A percentile compares a stretch with the other conserved stretches of the same genome.
These are phyloP conservation scores for Acrobasis suavella DNA, from an alignment of 2,888 invertebrate genomes.

Conservation along the genomic window DNA sequence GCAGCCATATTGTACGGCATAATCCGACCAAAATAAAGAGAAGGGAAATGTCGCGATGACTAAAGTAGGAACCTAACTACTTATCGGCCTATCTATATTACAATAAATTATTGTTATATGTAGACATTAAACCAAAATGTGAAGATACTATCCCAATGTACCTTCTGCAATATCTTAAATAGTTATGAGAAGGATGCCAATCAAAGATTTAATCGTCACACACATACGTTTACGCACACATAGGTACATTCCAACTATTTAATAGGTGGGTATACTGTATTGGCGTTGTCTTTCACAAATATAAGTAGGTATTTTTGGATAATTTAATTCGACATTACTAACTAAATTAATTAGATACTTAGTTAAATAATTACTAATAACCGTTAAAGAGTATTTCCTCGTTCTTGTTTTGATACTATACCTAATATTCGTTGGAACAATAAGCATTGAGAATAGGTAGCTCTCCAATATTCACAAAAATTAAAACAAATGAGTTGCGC, in stretches of 20 bases:
- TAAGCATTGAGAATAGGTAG: conserved; percentile 67
- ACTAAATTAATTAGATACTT: background rate
- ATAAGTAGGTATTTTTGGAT: conserved; percentile 1
- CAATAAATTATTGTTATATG: background rate
- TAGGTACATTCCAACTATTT: conserved; percentile 20
- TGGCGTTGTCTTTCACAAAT: conserved; percentile 5
- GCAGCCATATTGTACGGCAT: conserved; percentile 55
- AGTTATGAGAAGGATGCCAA: too few relatives aligned
- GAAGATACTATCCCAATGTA: too few relatives aligned
- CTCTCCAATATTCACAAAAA: conserved; percentile 72
- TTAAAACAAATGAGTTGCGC: conserved; percentile 55
- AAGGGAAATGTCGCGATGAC: conserved; percentile 16
- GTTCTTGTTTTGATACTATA: conserved; percentile 69
- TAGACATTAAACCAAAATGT: too few relatives aligned
- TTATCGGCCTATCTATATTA: background rate
- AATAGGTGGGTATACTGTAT: background rate
- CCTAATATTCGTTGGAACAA: conserved; percentile 77
- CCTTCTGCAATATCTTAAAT: too few relatives aligned
- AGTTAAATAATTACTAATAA: conserved; percentile 32
- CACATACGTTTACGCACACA: conserved; percentile 16
- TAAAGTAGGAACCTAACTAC: background rate
- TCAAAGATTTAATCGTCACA: background rate
- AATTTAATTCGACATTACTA: background rate
- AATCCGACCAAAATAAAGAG: conserved; percentile 55
- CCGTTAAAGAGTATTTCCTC: conserved; percentile 35